These are phyloP conservation scores for Heliocidaris tuberculata DNA, from an alignment of 35 echinoderm and acorn worm genomes.

Conservation along the genomic window DNA sequence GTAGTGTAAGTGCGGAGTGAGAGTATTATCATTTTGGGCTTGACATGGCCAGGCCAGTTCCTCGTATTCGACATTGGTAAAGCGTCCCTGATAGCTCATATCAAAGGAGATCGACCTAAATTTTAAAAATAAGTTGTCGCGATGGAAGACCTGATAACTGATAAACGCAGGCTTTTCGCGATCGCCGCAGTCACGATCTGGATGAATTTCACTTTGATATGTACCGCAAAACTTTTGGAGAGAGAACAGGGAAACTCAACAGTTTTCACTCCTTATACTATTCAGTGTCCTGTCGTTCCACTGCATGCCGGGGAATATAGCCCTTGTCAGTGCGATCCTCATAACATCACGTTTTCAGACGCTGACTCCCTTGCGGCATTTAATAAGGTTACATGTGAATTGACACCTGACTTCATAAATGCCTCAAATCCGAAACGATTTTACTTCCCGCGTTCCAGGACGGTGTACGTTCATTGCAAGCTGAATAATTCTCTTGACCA, in stretches of 20 bases:
- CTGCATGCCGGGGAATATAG: not conserved
- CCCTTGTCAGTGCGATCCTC: not conserved
- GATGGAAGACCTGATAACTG: no score
- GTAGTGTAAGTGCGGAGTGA: no score
- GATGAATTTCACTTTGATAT: no score
- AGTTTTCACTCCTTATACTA: not conserved
- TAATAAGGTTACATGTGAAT: not conserved
- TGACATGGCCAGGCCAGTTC: no score
- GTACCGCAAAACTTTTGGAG: no score
- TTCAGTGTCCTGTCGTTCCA: not conserved
- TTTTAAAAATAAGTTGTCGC: no score
- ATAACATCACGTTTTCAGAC: not conserved
- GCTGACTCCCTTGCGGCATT: not conserved
- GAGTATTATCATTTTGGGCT: no score
- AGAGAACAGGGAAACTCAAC: not conserved
- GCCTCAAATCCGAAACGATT: not conserved
- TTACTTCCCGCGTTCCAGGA: not conserved
- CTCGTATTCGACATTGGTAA: no score
- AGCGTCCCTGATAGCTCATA: no score
- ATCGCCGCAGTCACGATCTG: no score
- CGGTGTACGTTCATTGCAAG: not conserved
- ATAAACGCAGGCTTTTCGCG: no score
- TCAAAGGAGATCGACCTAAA: no score
- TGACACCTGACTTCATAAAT: not conserved
- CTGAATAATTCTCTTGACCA: not conserved